Percentiles rank a stretch among this genome's conserved stretches.
Evolutionary conservation across 37 sponge, comb jelly and placozoan genomes (phyloP).

Genomic region (Halichondria panicea): DNA sequence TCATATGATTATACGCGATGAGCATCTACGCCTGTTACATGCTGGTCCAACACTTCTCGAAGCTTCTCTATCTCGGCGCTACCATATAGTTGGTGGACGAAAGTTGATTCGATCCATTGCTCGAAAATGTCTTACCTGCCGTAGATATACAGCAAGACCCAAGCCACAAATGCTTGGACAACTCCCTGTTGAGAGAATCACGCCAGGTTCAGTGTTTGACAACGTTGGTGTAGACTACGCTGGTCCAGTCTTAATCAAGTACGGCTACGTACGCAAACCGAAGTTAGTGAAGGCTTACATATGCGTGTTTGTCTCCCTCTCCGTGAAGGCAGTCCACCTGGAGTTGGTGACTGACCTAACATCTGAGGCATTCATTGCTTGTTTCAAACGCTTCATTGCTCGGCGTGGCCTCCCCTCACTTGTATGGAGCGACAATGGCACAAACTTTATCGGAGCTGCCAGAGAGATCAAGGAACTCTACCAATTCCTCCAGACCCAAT

Average conservation of each 20-base stretch:
- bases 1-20: not conserved
- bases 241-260: slow-evolving; percentile 9
- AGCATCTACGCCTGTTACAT: slow-evolving; percentile 6
- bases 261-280: not conserved
- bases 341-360: slow-evolving; percentile 12
- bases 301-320: slow-evolving; percentile 23
- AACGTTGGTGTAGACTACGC: slow-evolving; percentile 18
- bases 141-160: not conserved
- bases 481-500: slow-evolving; percentile 2
- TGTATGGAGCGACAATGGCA: slow-evolving; percentile 36
- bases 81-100: not conserved
- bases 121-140: not conserved
- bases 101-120: not conserved
- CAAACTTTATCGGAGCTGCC: slow-evolving; percentile 22
- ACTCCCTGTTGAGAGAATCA: slow-evolving; percentile 21
- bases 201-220: not conserved
- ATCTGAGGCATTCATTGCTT: slow-evolving; percentile 27
- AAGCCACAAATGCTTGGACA: slow-evolving; percentile 5
- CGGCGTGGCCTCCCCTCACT: slow-evolving; percentile 9
- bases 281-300: slow-evolving; percentile 12
- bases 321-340: slow-evolving; percentile 18
- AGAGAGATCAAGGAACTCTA: slow-evolving; percentile 17
- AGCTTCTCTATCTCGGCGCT: not conserved
- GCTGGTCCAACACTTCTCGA: not conserved
- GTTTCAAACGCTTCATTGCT: slow-evolving; percentile 20